Evolutionary conservation across 2,113 vertebrate genomes (phyloP).

Genomic region (Amblyornis subalaris): DNA sequence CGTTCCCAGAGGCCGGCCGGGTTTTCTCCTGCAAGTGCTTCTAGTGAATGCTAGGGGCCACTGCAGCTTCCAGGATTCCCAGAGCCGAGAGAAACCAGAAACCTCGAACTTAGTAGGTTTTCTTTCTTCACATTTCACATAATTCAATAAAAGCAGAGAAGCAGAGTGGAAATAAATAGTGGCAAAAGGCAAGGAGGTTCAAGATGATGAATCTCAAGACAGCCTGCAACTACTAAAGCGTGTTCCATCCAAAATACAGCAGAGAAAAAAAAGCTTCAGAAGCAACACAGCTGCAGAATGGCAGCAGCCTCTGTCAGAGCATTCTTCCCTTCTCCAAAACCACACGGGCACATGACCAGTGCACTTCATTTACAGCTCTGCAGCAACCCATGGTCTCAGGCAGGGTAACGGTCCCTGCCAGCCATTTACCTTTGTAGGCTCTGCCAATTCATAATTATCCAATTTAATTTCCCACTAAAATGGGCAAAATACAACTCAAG

Average conservation of each 20-base stretch:
- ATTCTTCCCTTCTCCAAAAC: background rate
- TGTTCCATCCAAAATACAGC: background rate
- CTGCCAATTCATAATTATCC: background rate
- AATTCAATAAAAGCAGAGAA: background rate
- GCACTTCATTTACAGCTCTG: background rate
- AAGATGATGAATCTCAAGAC: background rate
- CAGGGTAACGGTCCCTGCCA: background rate
- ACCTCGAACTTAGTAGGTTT: background rate
- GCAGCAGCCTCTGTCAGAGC: background rate
- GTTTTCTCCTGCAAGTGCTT: conserved; percentile 27
- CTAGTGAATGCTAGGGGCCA: conserved; percentile 35
- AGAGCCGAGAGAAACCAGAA: background rate
- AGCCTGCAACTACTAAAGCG: background rate
- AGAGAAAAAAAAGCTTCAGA: background rate
- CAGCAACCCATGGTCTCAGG: background rate
- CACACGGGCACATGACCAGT: fast-evolving
- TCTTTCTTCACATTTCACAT: background rate
- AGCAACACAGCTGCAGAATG: background rate
- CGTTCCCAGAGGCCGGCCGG: background rate
- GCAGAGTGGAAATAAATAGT: background rate
- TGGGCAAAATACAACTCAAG: background rate
- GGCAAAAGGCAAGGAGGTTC: background rate
- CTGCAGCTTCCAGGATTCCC: conserved; percentile 26
- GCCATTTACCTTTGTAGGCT: background rate
- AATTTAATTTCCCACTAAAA: background rate